Percentiles rank a stretch among this genome's conserved stretches.
These are phyloP conservation scores for Danio rerio DNA, from an alignment of 2,113 vertebrate species.

Conservation along the genomic window DNA sequence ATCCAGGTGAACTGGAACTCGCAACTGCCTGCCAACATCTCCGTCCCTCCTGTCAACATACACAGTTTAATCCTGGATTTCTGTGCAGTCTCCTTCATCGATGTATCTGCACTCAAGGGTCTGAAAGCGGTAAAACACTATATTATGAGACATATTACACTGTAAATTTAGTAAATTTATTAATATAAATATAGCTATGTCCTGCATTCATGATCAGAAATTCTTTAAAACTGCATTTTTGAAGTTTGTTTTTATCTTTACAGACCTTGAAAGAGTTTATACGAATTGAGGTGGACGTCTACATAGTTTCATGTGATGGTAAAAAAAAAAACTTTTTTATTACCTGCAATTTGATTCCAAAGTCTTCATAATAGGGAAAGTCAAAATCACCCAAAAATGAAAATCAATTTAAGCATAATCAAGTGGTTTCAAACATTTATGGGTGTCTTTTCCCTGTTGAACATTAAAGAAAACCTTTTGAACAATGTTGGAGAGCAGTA, in stretches of 20 bases:
- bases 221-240: background rate
- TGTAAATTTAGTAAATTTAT: background rate
- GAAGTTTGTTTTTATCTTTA: constrained; percentile 54
- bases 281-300: constrained; percentile 78
- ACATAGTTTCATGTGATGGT: constrained; percentile 78
- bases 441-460: too few relatives aligned
- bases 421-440: too few relatives aligned
- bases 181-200: too few relatives aligned
- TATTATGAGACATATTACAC: background rate
- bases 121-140: constrained; percentile 80
- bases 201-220: background rate
- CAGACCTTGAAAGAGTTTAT: constrained; percentile 83
- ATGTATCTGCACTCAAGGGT: constrained; percentile 88
- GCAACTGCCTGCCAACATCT: constrained; percentile 79
- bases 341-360: background rate
- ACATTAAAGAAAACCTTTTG: too few relatives aligned
- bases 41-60: constrained; percentile 80
- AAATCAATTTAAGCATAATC: too few relatives aligned
- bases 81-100: constrained; percentile 90
- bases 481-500: too few relatives aligned
- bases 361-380: background rate
- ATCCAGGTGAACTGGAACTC: constrained; percentile 83
- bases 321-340: constrained; percentile 37
- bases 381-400: too few relatives aligned
- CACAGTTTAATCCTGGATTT: constrained; percentile 93